Evolutionary conservation across 2,888 invertebrate species (phyloP).

Genomic region (Diarsia dahlii): DNA sequence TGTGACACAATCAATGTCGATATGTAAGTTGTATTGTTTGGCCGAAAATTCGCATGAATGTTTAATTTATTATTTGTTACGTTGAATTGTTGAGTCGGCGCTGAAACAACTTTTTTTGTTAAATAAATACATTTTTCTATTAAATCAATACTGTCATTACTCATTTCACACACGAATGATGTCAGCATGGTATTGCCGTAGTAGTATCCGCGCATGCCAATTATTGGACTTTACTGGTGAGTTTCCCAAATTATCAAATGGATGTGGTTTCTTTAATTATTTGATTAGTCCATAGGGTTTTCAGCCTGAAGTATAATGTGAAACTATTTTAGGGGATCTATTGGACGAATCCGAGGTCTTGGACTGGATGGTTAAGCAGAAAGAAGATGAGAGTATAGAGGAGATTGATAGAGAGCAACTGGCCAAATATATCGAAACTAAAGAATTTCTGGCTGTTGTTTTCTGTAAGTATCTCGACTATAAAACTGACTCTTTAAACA

Average conservation of each 20-base stretch:
- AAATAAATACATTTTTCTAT: constrained; percentile 89
- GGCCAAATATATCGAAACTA: constrained; percentile 95
- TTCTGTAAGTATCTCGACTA: constrained; percentile 94
- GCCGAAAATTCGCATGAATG: constrained; percentile 88
- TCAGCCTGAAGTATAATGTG: constrained; percentile 74
- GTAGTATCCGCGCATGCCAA: constrained; percentile 87
- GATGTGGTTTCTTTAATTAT: constrained; percentile 89
- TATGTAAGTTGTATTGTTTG: constrained; percentile 88
- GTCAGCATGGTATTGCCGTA: constrained; percentile 90
- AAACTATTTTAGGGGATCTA: constrained; percentile 88
- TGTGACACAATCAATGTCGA: constrained; percentile 80
- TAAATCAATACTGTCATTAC: constrained; percentile 83
- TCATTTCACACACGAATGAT: constrained; percentile 88
- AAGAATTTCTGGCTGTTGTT: constrained; percentile 97
- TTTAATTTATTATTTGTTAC: constrained; percentile 86
- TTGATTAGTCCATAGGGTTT: constrained; percentile 71
- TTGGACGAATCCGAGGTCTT: constrained; percentile 95
- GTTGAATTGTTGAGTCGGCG: constrained; percentile 88
- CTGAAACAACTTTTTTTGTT: constrained; percentile 88
- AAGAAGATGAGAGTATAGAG: constrained; percentile 97
- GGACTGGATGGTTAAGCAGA: constrained; percentile 97
- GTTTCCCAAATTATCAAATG: constrained; percentile 86
- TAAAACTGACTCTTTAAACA: neutral
- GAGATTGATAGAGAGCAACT: constrained; percentile 96
- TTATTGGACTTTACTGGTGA: constrained; percentile 89